Conservation (phyloP, 2,888 invertebrate genomes). For the Andrena minutula region DNA sequence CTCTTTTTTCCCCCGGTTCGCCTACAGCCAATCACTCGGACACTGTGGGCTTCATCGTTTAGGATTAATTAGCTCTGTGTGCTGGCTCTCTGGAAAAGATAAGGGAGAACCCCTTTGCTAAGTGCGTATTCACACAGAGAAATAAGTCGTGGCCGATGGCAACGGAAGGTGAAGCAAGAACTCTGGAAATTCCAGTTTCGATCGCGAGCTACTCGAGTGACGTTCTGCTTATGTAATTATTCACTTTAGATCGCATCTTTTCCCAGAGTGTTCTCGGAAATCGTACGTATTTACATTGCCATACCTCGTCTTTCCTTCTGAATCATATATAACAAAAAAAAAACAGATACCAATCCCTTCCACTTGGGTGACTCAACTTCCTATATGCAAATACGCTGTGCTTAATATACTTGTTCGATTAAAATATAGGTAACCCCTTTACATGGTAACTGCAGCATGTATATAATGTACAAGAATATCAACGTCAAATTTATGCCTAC, state of each 20-base stretch:
- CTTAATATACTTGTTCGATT: too few species aligned
- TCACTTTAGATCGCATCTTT: conserved; percentile 13
- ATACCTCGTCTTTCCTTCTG: too few species aligned
- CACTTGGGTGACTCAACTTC: too few species aligned
- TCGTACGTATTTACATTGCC: not conserved
- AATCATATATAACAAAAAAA: too few species aligned
- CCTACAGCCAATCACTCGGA: not conserved
- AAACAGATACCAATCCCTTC: too few species aligned
- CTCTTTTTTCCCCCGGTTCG: not conserved
- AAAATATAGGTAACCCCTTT: too few species aligned
- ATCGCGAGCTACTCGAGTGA: not conserved
- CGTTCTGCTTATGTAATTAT: conserved; percentile 4
- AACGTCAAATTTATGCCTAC: too few species aligned
- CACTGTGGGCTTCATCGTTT: not conserved
- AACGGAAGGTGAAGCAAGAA: not conserved
- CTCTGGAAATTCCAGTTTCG: conserved; percentile 5
- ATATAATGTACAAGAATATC: too few species aligned
- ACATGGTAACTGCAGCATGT: too few species aligned
- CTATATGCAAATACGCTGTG: too few species aligned
- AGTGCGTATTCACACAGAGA: not conserved
- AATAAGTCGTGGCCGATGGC: not conserved
- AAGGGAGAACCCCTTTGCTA: not conserved
- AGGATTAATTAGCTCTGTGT: not conserved
- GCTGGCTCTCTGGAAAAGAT: not conserved
- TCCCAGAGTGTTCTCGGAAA: not conserved